Evolutionary conservation across 2,113 vertebrate genomes (phyloP), one percentile per base, ranked within the genome.

Genomic region (Hydropotes inermis): DNA sequence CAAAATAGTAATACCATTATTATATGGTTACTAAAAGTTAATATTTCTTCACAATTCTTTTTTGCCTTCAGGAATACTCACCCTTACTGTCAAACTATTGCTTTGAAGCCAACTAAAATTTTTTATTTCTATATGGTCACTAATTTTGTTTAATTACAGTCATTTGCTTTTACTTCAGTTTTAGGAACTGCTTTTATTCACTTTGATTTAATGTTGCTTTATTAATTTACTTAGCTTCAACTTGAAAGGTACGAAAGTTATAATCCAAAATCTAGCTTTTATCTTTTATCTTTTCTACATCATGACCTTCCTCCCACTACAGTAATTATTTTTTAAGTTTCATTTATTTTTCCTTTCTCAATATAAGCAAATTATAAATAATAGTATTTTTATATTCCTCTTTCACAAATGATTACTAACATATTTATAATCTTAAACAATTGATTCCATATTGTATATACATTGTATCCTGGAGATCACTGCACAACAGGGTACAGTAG

Each of bases 181-280:
- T 93, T 67, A 92, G 27, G 52, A 8, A 92, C 30, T 30, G 33
- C 74, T 82, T 94, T 92, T 81, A 95, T 33, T 92, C 33, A 86
- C n/a, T 84, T 95, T 86, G 4, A 58, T 36, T 67, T 93, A 82
- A 87, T 67, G 9, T 17, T 84, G 90, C 4, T 79, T 97, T 97
- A 79, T 54, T 70, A 96, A 92, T 39, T 54, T 82, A 88, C 61
- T 79, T 61, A 39, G 12, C 54, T 90, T 28, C 70, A 96, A 93
- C 14, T 61, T 97, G 7, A 50, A 45, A 94, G 30, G 2, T 86
- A 88, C 67, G 58, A 64, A 91, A 88, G 12, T 43, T 95, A 78
- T 2, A 87, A 81, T 36, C 43, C 23, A 61, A 67, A 95, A 23
- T 76, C 23, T 27, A 91, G 13, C 36, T 57, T 90, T 27, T 28